Evolutionary conservation across 2,888 invertebrate species (phyloP).

Genomic region (Hirtodrosophila alboralis): DNA sequence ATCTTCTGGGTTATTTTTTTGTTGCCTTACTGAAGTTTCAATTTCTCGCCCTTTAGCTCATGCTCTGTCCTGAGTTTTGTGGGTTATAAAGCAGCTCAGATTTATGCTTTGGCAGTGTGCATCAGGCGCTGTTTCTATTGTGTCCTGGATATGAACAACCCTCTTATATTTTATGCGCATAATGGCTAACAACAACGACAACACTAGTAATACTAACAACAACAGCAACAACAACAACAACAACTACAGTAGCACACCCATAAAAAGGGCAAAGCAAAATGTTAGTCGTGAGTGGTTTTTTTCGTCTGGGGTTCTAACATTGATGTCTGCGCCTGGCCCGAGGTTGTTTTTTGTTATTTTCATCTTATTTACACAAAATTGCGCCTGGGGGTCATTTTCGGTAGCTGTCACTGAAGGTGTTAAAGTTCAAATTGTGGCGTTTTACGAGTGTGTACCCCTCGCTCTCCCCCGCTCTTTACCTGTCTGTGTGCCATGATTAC

Average conservation of each 20-base stretch:
- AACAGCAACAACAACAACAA: slow-evolving; percentile 5
- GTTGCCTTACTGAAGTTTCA: slow-evolving; percentile 39
- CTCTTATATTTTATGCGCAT: slow-evolving; percentile 78
- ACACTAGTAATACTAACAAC: slow-evolving; percentile 16
- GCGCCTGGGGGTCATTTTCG: slow-evolving; percentile 70
- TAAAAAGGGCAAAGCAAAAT: slow-evolving; percentile 55
- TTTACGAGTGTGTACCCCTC: slow-evolving; percentile 25
- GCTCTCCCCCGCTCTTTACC: neutral
- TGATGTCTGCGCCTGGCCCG: slow-evolving; percentile 36
- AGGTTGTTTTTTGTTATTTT: slow-evolving; percentile 75
- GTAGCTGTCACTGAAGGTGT: slow-evolving; percentile 74
- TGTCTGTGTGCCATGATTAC: slow-evolving; percentile 47
- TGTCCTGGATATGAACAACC: slow-evolving; percentile 69
- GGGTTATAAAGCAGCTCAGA: slow-evolving; percentile 62
- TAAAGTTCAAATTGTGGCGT: slow-evolving; percentile 74
- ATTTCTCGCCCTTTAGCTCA: slow-evolving; percentile 33
- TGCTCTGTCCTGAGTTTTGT: slow-evolving; percentile 12
- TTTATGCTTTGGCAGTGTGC: slow-evolving; percentile 59
- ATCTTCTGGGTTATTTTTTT: neutral
- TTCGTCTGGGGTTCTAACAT: slow-evolving; percentile 8
- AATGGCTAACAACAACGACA: slow-evolving; percentile 66
- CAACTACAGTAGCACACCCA: slow-evolving; percentile 42
- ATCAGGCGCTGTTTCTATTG: slow-evolving; percentile 65
- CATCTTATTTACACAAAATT: slow-evolving; percentile 78
- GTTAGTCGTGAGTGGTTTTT: slow-evolving; percentile 45